These are phyloP conservation scores for Plecotus auritus DNA, from an alignment of 2,113 vertebrate genomes.

Conservation along the genomic window DNA sequence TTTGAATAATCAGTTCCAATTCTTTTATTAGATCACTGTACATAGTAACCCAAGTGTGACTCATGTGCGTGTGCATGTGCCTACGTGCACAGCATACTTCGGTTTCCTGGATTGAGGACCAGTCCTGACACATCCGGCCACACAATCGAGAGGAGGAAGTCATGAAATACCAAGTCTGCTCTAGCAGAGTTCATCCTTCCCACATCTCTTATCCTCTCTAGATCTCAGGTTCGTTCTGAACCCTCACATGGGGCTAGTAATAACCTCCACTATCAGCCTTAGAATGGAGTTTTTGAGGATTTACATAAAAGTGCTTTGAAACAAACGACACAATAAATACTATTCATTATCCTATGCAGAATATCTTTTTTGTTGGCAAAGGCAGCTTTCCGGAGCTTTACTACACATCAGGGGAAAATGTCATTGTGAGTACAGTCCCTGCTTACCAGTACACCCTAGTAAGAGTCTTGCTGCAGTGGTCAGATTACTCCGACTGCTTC, in stretches of 20 bases:
- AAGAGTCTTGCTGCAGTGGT: background rate
- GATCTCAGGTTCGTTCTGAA: background rate
- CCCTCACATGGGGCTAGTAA: background rate
- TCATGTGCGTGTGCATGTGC: background rate
- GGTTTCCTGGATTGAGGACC: background rate
- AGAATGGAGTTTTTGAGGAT: background rate
- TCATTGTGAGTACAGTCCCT: background rate
- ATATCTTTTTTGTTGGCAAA: background rate
- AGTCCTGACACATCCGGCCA: background rate
- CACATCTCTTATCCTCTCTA: background rate
- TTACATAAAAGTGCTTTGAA: conserved; percentile 11
- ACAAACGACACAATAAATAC: background rate
- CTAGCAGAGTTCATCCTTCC: background rate
- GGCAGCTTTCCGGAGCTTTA: background rate
- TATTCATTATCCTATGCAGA: background rate
- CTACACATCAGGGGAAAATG: background rate
- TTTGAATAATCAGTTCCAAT: background rate
- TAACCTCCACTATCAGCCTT: background rate
- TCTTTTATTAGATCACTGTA: background rate
- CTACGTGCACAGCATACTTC: background rate
- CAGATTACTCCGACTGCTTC: background rate
- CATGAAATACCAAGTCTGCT: background rate
- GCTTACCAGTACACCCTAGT: background rate
- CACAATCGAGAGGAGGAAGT: background rate
- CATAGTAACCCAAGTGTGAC: background rate